phyloP scores from a whole-genome alignment of 2,113 vertebrate genomes.

The Gobio gobio region DNA sequence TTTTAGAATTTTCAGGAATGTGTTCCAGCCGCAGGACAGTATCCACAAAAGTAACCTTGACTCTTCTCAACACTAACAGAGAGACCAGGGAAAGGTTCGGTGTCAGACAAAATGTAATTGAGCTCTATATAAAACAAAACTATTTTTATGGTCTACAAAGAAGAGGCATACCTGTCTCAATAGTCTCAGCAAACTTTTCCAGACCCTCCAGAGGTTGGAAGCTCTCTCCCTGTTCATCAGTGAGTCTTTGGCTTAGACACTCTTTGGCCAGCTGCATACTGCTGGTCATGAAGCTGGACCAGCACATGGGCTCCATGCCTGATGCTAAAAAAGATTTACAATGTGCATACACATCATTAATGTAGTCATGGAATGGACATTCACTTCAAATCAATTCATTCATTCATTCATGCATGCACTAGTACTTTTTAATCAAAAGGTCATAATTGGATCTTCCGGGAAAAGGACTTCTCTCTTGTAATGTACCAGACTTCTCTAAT shows the following conservation, averaged over 20 bases:
- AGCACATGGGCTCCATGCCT: slow-evolving; percentile 93
- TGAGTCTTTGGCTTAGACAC: slow-evolving; percentile 94
- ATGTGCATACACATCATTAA: background rate
- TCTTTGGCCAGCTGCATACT: slow-evolving; percentile 98
- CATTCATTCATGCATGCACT: background rate
- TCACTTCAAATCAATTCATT: too few species aligned
- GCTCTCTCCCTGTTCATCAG: slow-evolving; percentile 93
- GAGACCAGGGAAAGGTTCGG: slow-evolving; percentile 42
- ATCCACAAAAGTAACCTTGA: slow-evolving; percentile 94
- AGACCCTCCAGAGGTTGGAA: slow-evolving; percentile 95
- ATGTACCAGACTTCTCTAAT: background rate
- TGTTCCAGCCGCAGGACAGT: slow-evolving; percentile 94
- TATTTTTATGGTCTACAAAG: background rate
- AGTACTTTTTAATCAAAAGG: background rate
- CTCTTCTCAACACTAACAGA: slow-evolving; percentile 90
- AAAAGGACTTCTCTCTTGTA: background rate
- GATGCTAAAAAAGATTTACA: slow-evolving; percentile 76
- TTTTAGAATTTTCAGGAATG: slow-evolving; percentile 94
- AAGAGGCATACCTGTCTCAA: slow-evolving; percentile 87
- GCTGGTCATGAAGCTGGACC: slow-evolving; percentile 99
- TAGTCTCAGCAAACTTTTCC: slow-evolving; percentile 98
- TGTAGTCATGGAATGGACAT: too few species aligned
- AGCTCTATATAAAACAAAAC: background rate
- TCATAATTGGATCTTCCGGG: background rate
- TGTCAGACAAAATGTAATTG: background rate